Conservation (phyloP, 53 echinoderm and acorn worm species). For the Arbacia lixula region DNA sequence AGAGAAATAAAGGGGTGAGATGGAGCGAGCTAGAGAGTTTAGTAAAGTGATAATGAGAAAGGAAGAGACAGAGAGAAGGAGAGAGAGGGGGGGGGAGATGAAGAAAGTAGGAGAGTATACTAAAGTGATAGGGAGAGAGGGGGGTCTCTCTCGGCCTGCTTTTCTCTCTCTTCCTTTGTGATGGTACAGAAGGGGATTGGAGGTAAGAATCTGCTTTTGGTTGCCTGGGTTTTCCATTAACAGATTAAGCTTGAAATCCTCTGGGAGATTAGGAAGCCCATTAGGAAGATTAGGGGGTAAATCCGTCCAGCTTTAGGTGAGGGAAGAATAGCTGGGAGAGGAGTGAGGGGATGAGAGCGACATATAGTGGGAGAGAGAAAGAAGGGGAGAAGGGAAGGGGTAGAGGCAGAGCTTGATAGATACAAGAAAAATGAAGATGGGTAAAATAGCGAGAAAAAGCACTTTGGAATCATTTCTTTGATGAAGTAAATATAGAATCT, state of each 20-base stretch:
- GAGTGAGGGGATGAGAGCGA: neutral
- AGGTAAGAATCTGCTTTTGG: slow-evolving; percentile 51
- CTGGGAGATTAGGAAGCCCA: slow-evolving; percentile 76
- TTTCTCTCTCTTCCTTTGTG: slow-evolving; percentile 31
- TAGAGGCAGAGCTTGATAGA: neutral
- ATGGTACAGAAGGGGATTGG: slow-evolving; percentile 29
- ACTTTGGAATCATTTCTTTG: too few species aligned
- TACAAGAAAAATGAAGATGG: too few species aligned
- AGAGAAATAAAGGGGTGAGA: too few species aligned
- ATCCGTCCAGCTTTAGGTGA: slow-evolving; percentile 63
- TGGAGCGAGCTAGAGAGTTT: too few species aligned
- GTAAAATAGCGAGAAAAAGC: too few species aligned
- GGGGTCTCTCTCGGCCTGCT: neutral
- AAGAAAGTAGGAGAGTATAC: neutral
- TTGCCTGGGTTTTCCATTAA: slow-evolving; percentile 79
- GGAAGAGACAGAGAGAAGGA: too few species aligned
- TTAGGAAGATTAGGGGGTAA: slow-evolving; percentile 91
- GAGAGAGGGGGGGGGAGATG: too few species aligned
- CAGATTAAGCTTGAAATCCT: slow-evolving; percentile 85
- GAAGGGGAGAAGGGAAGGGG: neutral
- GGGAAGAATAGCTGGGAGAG: slow-evolving; percentile 2
- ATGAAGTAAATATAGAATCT: too few species aligned
- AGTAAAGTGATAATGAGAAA: too few species aligned
- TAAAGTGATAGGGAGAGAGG: neutral
- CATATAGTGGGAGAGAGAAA: neutral